Base-by-base conservation (phyloP, 2,888 invertebrate genomes). In the Microctonus aethiopoides region DNA sequence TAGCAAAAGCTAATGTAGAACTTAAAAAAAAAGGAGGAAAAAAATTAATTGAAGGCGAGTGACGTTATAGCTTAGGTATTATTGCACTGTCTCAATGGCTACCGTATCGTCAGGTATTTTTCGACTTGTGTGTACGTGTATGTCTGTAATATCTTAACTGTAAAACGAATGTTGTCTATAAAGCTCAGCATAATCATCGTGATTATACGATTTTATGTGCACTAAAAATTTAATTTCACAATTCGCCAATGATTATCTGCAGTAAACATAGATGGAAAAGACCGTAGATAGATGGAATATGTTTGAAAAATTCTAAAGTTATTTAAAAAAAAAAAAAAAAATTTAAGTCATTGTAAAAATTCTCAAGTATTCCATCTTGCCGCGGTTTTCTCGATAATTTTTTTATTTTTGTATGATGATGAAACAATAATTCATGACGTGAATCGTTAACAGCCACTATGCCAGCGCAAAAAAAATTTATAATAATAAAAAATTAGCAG, bases 61-160 rank as follows among this genome's bases (percentile, higher is more conserved):
- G 34, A 32, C 36, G 36, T 73, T 64, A 46, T 22, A 69, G 63
- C 46, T 70, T 62, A 71, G 66, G 69, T 81, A 65, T 20, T 56
- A 81, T 82, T 82, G 79, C 79, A 82, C 80, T 79, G 75, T 75
- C 76, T 77, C 73, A 76, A 78, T 77, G 81, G 79, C 79, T 75
- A 76, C 72, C 77, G 74, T 75, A 76, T 75, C 75, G 68, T 78
- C 79, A 75, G 74, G 74, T 74, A 73, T 68, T 65, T 67, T 68
- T 74, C 75, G 74, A 77, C 76, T 74, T 68, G 68, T 13, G n/a
- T 46, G 24, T 39, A 13, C 34, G 7, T 54, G 22, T 22, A 60
- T 62, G 39, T 65, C 61, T 75, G 72, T 72, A 73, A 72, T 75
- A 73, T 75, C 76, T 72, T 76, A 60, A 54, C 52, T 73, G 64